These are phyloP conservation scores for Choreutis nemorana DNA, from an alignment of 2,888 invertebrate genomes.

Conservation along the genomic window DNA sequence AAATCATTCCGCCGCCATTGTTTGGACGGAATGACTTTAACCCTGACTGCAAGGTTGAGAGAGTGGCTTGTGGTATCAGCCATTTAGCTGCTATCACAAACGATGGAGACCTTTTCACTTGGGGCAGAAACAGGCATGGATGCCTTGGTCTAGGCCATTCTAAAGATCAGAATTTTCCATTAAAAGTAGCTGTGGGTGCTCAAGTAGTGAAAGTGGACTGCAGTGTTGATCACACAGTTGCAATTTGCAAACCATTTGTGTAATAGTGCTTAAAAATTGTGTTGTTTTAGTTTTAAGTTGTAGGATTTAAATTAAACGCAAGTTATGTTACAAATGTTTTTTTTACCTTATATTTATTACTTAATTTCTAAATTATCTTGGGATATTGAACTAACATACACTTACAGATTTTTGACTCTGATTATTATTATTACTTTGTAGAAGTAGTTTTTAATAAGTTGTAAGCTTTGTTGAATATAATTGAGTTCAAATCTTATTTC, in stretches of 20 bases:
- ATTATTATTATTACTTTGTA: too few relatives aligned
- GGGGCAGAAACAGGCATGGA: constrained; percentile 89
- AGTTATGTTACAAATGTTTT: neutral
- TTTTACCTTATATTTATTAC: neutral
- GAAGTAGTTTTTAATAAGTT: constrained; percentile 11
- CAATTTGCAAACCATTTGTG: constrained; percentile 77
- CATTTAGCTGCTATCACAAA: constrained; percentile 83
- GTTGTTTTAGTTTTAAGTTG: neutral
- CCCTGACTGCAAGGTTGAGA: constrained; percentile 69
- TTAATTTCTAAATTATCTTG: neutral
- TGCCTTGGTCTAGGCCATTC: constrained; percentile 83
- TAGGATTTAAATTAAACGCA: neutral
- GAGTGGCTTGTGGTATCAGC: constrained; percentile 76
- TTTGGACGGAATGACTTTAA: constrained; percentile 89
- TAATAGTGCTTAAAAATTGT: constrained; percentile 20
- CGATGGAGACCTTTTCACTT: constrained; percentile 85
- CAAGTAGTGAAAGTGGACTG: constrained; percentile 76
- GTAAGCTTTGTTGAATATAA: constrained; percentile 3
- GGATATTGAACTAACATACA: neutral
- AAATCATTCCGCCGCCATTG: constrained; percentile 77
- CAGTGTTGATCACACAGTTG: constrained; percentile 87
- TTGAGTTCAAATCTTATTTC: too few relatives aligned
- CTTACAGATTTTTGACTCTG: too few relatives aligned
- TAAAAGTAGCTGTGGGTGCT: constrained; percentile 83
- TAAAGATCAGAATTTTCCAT: constrained; percentile 88